A percentile compares a stretch with the other conserved stretches of the same genome.
Conservation (phyloP, 1,140 invertebrate genomes). For the Cecropterus lyciades region DNA sequence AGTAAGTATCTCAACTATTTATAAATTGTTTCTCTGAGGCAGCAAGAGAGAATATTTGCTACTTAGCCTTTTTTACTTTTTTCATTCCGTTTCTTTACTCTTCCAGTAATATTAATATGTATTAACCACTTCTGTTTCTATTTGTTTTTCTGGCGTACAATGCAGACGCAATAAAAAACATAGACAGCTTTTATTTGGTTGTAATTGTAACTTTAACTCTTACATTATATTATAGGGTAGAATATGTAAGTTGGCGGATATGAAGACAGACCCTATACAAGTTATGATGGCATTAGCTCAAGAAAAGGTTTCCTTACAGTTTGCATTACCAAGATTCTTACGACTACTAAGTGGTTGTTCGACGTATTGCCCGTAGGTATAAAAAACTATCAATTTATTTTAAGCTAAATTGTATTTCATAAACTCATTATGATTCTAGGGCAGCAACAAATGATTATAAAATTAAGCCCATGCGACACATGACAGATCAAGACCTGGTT, state of each 20-base stretch:
- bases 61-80: too few species aligned
- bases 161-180: too few species aligned
- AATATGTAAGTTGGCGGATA: constrained; percentile 52
- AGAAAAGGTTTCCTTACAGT: constrained; percentile 55
- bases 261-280: constrained; percentile 52
- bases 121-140: too few species aligned
- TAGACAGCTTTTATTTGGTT: too few species aligned
- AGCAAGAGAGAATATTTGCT: too few species aligned
- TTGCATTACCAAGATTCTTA: constrained; percentile 59
- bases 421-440: constrained; percentile 38
- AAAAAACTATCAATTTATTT: background rate
- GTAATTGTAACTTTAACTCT: background rate
- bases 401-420: background rate
- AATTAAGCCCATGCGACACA: constrained; percentile 46
- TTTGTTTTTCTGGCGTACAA: too few species aligned
- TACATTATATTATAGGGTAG: constrained; percentile 45
- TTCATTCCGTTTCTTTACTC: too few species aligned
- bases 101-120: too few species aligned
- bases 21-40: too few species aligned
- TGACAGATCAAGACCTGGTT: constrained; percentile 59
- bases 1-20: constrained; percentile 32
- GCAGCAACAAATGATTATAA: constrained; percentile 4
- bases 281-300: constrained; percentile 54
- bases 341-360: constrained; percentile 49
- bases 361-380: constrained; percentile 50